Base-by-base conservation (phyloP, 2,113 vertebrate genomes). In the Thalassoma bifasciatum region DNA sequence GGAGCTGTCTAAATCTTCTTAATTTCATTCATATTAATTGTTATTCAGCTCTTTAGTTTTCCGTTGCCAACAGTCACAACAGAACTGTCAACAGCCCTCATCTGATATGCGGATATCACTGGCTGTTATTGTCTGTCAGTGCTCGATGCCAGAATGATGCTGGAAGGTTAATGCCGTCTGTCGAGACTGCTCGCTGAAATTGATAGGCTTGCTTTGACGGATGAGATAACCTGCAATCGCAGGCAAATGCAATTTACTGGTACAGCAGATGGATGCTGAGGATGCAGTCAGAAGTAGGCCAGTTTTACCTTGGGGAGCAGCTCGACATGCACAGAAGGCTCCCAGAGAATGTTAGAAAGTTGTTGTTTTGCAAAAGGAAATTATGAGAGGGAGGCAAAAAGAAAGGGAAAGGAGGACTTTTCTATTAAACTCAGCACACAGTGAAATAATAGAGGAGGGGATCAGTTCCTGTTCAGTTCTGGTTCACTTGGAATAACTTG, bases 141-240 rank as follows among this genome's bases (percentile, higher is more conserved):
- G 77, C 63, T 47, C 70, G 72, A 85, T 82, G 77, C 54, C 81
- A 47, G 70, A 64, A 65, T 80, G 86, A 88, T 42, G 65, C 85
- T 72, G 74, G 68, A 57, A 80, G 83, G 85, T 89, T 91, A 89
- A 88, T 87, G 77, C 86, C 79, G 83, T 87, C 77, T 85, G 86
- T 83, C 21, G 52, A 86, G 85, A 70, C 58, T 24, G 75, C 85
- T 71, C 52, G 6, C 22, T 69, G 77, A 80, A 91, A 92, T 84
- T 87, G 89, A 91, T 87, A 85, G 87, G 75, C 34, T 70, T 72
- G 85, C 63, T 86, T 78, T 91, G 88, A 91, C 84, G 68, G 88
- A 89, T 79, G 81, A 88, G 80, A 87, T 89, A 89, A 87, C 86
- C 75, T 75, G 89, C 75, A 50, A 77, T 90, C 50, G 71, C 76